phyloP scores from a whole-genome alignment of 2,113 vertebrate genomes.

The Indri indri region DNA sequence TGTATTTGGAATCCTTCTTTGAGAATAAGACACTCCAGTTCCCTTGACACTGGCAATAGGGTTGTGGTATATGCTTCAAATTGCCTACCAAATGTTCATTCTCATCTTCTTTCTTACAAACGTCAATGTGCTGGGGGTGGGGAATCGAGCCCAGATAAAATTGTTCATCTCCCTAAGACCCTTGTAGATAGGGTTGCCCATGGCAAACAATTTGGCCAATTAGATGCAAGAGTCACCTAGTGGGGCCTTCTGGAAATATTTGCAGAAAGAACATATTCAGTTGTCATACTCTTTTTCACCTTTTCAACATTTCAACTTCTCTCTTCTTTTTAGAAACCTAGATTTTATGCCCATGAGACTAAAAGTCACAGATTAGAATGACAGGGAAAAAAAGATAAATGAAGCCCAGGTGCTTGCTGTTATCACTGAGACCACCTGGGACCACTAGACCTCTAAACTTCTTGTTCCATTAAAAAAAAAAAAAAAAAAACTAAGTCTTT shows the following conservation, averaged over 20 bases:
- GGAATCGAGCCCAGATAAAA: neutral
- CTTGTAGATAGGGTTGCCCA: neutral
- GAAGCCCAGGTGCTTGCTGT: neutral
- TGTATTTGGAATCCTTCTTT: neutral
- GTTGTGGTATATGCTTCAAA: neutral
- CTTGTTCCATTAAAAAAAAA: neutral
- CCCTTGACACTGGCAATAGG: neutral
- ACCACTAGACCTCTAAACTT: neutral
- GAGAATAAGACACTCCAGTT: neutral
- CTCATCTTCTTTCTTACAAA: neutral
- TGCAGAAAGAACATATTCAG: neutral
- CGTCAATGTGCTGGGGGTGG: neutral
- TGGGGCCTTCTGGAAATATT: neutral
- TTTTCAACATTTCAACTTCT: neutral
- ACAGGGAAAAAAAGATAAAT: neutral
- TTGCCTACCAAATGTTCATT: neutral
- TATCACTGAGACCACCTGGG: neutral
- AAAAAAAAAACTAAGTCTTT: neutral
- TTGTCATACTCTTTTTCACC: neutral
- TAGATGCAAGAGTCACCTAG: neutral
- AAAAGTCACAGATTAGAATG: neutral
- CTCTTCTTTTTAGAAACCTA: neutral
- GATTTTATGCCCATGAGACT: neutral
- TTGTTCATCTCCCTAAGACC: neutral
- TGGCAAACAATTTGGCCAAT: neutral